Evolutionary conservation across 2,797 vertebrate species (phyloP).

Genomic region (Sphenodon punctatus): DNA sequence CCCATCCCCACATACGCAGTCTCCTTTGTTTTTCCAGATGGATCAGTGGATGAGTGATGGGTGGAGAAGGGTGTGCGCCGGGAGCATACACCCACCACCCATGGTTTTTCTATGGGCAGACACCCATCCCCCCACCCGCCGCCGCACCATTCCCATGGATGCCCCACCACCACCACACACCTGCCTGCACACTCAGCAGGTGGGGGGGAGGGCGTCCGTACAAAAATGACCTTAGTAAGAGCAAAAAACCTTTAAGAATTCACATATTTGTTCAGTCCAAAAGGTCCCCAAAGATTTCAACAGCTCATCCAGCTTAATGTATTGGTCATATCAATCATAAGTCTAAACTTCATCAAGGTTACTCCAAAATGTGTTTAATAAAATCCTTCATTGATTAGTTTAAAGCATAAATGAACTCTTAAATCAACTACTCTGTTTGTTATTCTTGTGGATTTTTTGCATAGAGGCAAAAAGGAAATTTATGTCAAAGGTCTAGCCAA

Average conservation of each 20-base stretch:
- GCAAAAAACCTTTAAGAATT: not conserved
- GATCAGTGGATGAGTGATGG: too few relatives aligned
- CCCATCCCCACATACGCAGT: too few relatives aligned
- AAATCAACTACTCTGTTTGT: not conserved
- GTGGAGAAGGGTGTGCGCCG: too few relatives aligned
- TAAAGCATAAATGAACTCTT: not conserved
- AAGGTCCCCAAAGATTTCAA: not conserved
- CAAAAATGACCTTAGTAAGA: not conserved
- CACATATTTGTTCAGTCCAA: not conserved
- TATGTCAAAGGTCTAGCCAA: not conserved
- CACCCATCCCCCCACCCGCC: too few relatives aligned
- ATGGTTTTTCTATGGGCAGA: too few relatives aligned
- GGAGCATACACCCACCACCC: too few relatives aligned
- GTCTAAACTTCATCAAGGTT: not conserved
- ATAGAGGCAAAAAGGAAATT: not conserved
- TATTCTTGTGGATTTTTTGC: not conserved
- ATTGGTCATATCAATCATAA: not conserved
- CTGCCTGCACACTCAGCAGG: too few relatives aligned
- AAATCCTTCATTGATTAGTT: not conserved
- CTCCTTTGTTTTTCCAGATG: too few relatives aligned
- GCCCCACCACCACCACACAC: too few relatives aligned
- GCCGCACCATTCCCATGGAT: too few relatives aligned
- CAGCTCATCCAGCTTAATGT: not conserved
- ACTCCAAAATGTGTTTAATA: not conserved
- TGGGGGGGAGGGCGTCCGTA: too few relatives aligned